These are phyloP conservation scores for Steinernema carpocapsae DNA, from an alignment of 2,888 invertebrate genomes.

Conservation along the genomic window DNA sequence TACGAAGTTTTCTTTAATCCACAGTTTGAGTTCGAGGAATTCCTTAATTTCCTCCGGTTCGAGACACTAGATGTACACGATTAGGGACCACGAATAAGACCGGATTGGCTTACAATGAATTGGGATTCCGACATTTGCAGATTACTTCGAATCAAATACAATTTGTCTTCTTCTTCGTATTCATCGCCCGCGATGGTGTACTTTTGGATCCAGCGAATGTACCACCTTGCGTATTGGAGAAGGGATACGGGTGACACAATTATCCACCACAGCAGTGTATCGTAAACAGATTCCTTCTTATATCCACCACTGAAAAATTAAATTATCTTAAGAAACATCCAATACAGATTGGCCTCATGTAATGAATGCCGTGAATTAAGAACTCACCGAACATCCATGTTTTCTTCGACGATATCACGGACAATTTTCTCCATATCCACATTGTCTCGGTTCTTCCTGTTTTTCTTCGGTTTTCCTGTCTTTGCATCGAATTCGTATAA, in stretches of 20 bases:
- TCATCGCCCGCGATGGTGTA: constrained; percentile 79
- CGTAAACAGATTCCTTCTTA: constrained; percentile 80
- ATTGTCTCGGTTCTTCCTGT: constrained; percentile 62
- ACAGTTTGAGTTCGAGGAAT: constrained; percentile 79
- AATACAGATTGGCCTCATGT: not conserved
- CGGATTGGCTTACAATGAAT: constrained; percentile 72
- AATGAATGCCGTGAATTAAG: not conserved
- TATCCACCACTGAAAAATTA: constrained; percentile 79
- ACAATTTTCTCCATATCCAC: constrained; percentile 83
- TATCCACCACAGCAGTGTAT: constrained; percentile 84
- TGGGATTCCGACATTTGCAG: constrained; percentile 74
- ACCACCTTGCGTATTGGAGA: constrained; percentile 77
- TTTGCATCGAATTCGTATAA: constrained; percentile 59
- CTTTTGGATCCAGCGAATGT: constrained; percentile 81
- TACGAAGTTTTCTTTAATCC: constrained; percentile 82
- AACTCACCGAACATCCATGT: constrained; percentile 81
- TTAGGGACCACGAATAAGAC: not conserved
- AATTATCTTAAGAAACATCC: not conserved
- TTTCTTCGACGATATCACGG: constrained; percentile 83
- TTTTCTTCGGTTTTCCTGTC: constrained; percentile 56
- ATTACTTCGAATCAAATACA: constrained; percentile 82
- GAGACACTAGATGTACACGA: constrained; percentile 69
- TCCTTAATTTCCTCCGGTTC: constrained; percentile 80
- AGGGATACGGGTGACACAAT: constrained; percentile 81
- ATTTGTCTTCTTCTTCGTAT: constrained; percentile 82